phyloP scores from a whole-genome alignment of 2,888 invertebrate genomes.

The Agriotes lineatus region DNA sequence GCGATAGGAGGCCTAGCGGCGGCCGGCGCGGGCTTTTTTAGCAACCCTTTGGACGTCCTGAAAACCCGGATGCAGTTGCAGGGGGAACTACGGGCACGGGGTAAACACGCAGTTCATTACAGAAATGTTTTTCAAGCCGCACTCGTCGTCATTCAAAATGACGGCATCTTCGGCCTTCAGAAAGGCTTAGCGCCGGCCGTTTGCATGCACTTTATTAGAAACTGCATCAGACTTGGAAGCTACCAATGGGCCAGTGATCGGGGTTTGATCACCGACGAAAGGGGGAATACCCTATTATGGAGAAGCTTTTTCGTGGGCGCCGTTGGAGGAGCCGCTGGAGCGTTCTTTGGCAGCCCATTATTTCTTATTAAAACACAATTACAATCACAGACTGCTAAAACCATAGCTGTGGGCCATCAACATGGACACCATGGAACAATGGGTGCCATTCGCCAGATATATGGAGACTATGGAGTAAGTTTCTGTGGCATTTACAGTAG shows the following conservation, averaged over 20 bases:
- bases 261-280: slow-evolving; percentile 71
- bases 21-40: slow-evolving; percentile 78
- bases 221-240: slow-evolving; percentile 70
- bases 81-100: slow-evolving; percentile 69
- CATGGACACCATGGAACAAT: slow-evolving; percentile 76
- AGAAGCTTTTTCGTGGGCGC: slow-evolving; percentile 69
- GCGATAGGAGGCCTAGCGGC: slow-evolving; percentile 71
- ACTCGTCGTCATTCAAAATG: slow-evolving; percentile 81
- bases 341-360: slow-evolving; percentile 80
- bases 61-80: slow-evolving; percentile 92
- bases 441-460: slow-evolving; percentile 69
- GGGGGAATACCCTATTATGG: slow-evolving; percentile 69
- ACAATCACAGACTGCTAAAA: slow-evolving; percentile 79
- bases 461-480: slow-evolving; percentile 70
- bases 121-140: slow-evolving; percentile 86
- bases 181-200: slow-evolving; percentile 88
- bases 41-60: slow-evolving; percentile 89
- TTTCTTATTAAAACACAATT: slow-evolving; percentile 90
- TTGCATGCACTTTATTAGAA: slow-evolving; percentile 89
- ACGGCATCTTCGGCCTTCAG: slow-evolving; percentile 83
- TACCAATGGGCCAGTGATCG: slow-evolving; percentile 76
- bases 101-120: slow-evolving; percentile 73
- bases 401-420: slow-evolving; percentile 89
- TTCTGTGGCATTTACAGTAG: too few relatives aligned
- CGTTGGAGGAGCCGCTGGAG: slow-evolving; percentile 77